Evolutionary conservation across 2,888 invertebrate genomes (phyloP), one percentile per base, ranked within the genome.

Genomic region (Synanthedon tipuliformis): DNA sequence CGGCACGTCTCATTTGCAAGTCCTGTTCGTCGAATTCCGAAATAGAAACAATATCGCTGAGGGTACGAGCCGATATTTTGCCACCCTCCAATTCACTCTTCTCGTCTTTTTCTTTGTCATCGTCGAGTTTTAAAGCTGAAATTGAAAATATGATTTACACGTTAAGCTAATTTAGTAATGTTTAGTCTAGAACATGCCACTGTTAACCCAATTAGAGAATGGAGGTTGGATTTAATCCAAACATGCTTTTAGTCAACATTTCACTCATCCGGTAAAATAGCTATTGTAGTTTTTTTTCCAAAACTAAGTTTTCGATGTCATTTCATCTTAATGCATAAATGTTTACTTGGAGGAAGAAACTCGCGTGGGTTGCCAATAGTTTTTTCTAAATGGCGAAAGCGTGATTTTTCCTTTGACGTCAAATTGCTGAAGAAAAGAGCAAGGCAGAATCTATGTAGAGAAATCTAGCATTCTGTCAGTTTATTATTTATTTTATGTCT

Each of bases 21-120:
- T 92, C 92, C 51, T 90, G 89, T 61, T 92, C 92, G 57, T 92
- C 92, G 56, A 90, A 91, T 60, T 93, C 93, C 0, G 93, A 90
- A 69, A 93, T 91, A 1, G 93, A 93, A 0, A 93, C 86, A 55
- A 93, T 91, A 61, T 93, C 93, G 67, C 92, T 92, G 4, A 93
- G 79, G 0, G 93, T 93, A 48, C 93, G 88, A 0, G 91, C 93
- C 51, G 92, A 92, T 53, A 88, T 87, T 71, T 92, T 92, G 18
- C 88, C 90, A 7, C 84, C 85, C 11, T 72, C 62, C 2, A 64
- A 59, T 41, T 87, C 89, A 56, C 85, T 85, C 51, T 76, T 82
- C 7, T 81, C 80, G 8, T 89, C 68, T 52, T 81, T 82, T 52
- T 89, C 69, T 57, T 90, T 87, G 5, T 87, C 87, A 50, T 89